These are phyloP conservation scores for Lagria hirta DNA, from an alignment of 2,888 invertebrate species.

Conservation along the genomic window DNA sequence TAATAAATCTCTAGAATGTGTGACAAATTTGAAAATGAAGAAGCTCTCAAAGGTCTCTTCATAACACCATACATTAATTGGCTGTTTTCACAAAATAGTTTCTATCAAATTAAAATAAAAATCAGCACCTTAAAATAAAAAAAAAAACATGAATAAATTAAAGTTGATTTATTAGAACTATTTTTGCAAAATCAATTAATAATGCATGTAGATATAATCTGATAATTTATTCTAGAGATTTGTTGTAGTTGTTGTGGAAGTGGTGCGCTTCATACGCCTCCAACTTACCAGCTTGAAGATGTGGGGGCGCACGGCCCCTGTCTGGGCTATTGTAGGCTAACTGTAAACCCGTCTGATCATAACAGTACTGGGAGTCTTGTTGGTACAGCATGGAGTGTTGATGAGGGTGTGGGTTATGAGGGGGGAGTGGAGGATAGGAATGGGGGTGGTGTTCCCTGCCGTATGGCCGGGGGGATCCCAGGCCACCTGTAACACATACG, in stretches of 20 bases:
- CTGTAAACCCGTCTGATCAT: constrained; percentile 59
- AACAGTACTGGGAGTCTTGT: constrained; percentile 61
- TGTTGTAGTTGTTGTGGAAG: constrained; percentile 23
- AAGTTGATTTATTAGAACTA: too few species aligned
- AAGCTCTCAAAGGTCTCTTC: too few species aligned
- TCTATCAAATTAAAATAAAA: neutral
- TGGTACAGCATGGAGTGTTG: constrained; percentile 56
- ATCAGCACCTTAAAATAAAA: neutral
- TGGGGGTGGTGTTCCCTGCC: constrained; percentile 56
- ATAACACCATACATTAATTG: too few species aligned
- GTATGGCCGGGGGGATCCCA: constrained; percentile 61
- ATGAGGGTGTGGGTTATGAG: constrained; percentile 56
- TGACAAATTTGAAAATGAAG: too few species aligned
- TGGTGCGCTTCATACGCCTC: constrained; percentile 30
- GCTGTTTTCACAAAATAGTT: too few species aligned
- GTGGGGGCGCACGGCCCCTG: constrained; percentile 49
- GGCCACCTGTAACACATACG: constrained; percentile 62
- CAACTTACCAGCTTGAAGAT: constrained; percentile 57
- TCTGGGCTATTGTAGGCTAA: constrained; percentile 53
- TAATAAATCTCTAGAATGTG: constrained; percentile 37
- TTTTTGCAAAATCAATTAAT: too few species aligned
- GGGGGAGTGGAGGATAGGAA: constrained; percentile 61
- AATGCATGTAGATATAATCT: too few species aligned
- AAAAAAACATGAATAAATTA: neutral
- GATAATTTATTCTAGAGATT: constrained; percentile 26